Percentiles rank a stretch among this genome's conserved stretches.
phyloP scores from a whole-genome alignment of 2,888 invertebrate genomes.

The Acrobasis repandana region DNA sequence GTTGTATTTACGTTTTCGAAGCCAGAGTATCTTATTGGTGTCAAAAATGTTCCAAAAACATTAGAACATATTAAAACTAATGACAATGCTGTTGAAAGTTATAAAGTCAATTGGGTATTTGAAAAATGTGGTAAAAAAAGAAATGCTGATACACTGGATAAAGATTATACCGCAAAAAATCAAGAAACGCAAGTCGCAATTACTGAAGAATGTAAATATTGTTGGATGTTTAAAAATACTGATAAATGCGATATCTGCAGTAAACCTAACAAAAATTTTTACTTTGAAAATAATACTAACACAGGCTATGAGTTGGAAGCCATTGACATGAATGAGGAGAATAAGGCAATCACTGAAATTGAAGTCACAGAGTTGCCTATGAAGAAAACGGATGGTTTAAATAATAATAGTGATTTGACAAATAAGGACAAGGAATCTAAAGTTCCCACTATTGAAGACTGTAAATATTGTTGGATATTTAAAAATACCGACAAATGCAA shows the following conservation, averaged over 20 bases:
- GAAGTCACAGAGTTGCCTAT: background rate
- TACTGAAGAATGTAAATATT: conserved; percentile 40
- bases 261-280: background rate
- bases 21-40: background rate
- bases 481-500: conserved; percentile 42
- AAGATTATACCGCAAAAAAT: too few relatives aligned
- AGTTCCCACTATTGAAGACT: background rate
- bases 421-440: background rate
- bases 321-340: background rate
- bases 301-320: background rate
- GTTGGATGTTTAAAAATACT: conserved; percentile 48
- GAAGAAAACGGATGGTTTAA: conserved; percentile 37
- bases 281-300: background rate
- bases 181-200: background rate
- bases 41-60: background rate
- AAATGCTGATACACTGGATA: background rate
- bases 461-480: conserved; percentile 43
- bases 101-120: conserved; percentile 1
- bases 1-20: background rate
- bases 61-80: background rate
- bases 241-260: background rate
- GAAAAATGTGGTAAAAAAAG: conserved; percentile 4
- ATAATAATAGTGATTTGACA: background rate
- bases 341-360: background rate
- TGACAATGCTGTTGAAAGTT: background rate